Evolutionary conservation across 2,888 invertebrate genomes (phyloP).

Genomic region (Tenthredo distinguenda): DNA sequence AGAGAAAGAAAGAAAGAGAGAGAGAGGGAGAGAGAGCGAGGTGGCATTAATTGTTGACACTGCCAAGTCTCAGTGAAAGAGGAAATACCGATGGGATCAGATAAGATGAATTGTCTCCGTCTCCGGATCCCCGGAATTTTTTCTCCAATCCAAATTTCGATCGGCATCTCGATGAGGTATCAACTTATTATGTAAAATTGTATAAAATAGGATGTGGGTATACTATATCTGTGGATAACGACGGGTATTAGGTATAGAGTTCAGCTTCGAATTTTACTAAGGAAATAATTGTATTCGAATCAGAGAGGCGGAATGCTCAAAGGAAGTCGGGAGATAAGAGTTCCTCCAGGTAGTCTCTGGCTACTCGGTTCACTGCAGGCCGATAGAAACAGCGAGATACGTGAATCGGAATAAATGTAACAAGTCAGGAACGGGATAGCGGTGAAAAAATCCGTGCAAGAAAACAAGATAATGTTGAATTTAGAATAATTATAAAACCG

Average conservation of each 20-base stretch:
- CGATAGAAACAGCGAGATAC: slow-evolving; percentile 37
- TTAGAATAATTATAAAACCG: neutral
- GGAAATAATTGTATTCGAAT: slow-evolving; percentile 40
- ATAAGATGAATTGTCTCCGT: neutral
- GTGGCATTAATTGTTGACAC: slow-evolving; percentile 38
- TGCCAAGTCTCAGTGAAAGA: slow-evolving; percentile 30
- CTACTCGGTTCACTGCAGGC: neutral
- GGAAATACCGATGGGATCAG: slow-evolving; percentile 35
- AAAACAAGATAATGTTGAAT: slow-evolving; percentile 5
- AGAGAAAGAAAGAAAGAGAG: neutral
- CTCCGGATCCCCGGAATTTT: neutral
- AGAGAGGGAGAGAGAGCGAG: neutral
- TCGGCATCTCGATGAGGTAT: neutral
- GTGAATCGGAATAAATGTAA: slow-evolving; percentile 43
- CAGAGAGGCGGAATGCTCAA: slow-evolving; percentile 42
- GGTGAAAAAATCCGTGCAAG: neutral
- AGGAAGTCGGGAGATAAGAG: slow-evolving; percentile 34
- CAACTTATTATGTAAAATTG: neutral
- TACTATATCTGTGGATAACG: neutral
- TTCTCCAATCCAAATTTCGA: neutral
- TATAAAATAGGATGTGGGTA: slow-evolving; percentile 5
- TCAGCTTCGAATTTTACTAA: slow-evolving; percentile 29
- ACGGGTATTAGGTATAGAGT: slow-evolving; percentile 12
- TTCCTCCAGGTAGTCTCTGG: neutral
- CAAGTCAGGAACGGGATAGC: slow-evolving; percentile 20